phyloP scores from a whole-genome alignment of 2,113 vertebrate genomes.

The Chroicocephalus ridibundus region DNA sequence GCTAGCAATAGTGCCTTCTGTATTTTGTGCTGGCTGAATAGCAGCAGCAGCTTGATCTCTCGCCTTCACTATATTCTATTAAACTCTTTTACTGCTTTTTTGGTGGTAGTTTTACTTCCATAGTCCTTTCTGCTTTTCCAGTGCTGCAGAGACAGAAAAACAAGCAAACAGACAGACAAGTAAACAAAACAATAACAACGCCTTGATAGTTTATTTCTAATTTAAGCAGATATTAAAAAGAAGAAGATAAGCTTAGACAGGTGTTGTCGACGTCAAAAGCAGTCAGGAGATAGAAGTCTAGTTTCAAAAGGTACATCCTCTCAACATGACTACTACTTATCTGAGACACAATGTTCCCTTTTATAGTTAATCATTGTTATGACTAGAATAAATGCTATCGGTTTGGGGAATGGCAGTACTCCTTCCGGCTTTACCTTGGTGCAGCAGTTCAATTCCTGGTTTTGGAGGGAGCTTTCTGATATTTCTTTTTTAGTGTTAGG shows the following conservation, averaged over 20 bases:
- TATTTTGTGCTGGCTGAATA: background rate
- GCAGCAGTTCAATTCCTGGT: background rate
- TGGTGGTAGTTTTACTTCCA: background rate
- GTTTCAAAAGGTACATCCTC: background rate
- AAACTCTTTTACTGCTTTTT: background rate
- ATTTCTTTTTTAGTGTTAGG: background rate
- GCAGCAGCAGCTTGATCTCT: background rate
- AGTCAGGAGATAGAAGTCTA: background rate
- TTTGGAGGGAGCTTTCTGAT: background rate
- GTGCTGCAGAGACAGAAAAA: background rate
- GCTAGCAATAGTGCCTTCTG: background rate
- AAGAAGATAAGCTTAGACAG: background rate
- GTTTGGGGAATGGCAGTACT: background rate
- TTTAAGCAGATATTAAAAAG: background rate
- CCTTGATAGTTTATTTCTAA: background rate
- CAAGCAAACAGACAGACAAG: background rate
- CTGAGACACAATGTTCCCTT: background rate
- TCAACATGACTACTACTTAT: background rate
- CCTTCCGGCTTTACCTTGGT: background rate
- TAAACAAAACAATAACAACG: background rate
- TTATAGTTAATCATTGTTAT: background rate
- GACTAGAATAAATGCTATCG: background rate
- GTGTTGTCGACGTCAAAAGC: background rate
- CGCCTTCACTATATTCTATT: background rate
- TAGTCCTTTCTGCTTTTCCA: background rate